Conservation (phyloP, 2,888 invertebrate genomes). For the Tenthredo scrophulariae region DNA sequence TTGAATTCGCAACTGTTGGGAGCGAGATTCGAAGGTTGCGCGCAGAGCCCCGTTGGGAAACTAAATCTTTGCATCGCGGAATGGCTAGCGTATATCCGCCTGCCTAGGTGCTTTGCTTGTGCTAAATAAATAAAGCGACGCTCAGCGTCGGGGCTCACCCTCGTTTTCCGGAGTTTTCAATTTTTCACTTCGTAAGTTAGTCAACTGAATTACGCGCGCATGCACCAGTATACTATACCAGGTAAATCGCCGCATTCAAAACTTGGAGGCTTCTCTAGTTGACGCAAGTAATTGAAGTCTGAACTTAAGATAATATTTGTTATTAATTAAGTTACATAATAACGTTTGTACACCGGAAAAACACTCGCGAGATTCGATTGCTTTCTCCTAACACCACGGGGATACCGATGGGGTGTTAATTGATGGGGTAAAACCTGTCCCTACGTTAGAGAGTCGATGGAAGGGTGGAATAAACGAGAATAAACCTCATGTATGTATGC, state of each 20-base stretch:
- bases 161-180: slow-evolving; percentile 62
- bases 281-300: slow-evolving; percentile 12
- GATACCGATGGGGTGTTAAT: slow-evolving; percentile 4
- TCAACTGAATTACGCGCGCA: slow-evolving; percentile 65
- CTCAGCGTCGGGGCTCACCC: slow-evolving; percentile 58
- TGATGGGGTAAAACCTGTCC: neutral
- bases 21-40: neutral
- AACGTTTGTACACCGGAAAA: slow-evolving; percentile 17
- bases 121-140: slow-evolving; percentile 68
- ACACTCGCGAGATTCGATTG: neutral
- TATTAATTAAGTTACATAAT: slow-evolving; percentile 29
- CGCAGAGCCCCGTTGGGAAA: neutral
- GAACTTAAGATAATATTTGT: slow-evolving; percentile 34
- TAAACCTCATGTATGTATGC: neutral
- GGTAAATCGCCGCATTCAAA: neutral
- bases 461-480: neutral
- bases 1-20: slow-evolving; percentile 15
- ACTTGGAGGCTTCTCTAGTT: neutral
- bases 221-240: neutral
- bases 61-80: slow-evolving; percentile 37
- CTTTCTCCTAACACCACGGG: neutral
- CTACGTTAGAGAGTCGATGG: neutral
- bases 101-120: slow-evolving; percentile 55
- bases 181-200: slow-evolving; percentile 71
- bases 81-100: slow-evolving; percentile 40